A percentile compares a stretch with the other conserved stretches of the same genome.
Evolutionary conservation across 2,113 vertebrate genomes (phyloP).

Genomic region (Halcyon malimbica): DNA sequence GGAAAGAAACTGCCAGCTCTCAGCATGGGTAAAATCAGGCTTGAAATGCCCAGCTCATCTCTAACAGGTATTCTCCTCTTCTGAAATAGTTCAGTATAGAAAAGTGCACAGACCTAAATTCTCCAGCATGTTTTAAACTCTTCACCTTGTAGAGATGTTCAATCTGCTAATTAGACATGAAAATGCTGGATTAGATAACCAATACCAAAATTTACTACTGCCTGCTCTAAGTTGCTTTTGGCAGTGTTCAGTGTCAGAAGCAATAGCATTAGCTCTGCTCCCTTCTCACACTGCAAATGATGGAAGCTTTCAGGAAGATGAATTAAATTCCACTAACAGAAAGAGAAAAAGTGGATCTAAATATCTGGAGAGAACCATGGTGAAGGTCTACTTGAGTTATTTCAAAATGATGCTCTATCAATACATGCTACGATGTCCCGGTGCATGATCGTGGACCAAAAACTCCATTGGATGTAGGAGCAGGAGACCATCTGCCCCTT

Average conservation of each 20-base stretch:
- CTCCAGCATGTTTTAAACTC: constrained; percentile 44
- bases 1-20: background rate
- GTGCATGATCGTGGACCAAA: background rate
- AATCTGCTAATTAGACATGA: constrained; percentile 59
- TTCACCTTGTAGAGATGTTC: constrained; percentile 16
- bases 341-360: constrained; percentile 24
- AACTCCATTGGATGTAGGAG: background rate
- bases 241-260: constrained; percentile 53
- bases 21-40: background rate
- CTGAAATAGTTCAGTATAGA: background rate
- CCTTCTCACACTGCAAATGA: constrained; percentile 18
- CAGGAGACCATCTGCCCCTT: background rate
- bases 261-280: constrained; percentile 49
- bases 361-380: constrained; percentile 16
- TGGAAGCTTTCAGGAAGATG: constrained; percentile 67
- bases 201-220: constrained; percentile 58
- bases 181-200: constrained; percentile 43
- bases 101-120: background rate
- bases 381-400: background rate
- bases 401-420: background rate
- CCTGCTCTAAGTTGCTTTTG: constrained; percentile 48
- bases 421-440: background rate
- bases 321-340: constrained; percentile 58
- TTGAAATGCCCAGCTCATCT: background rate
- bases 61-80: background rate